Evolutionary conservation across 1,140 invertebrate species (phyloP).

Genomic region (Nasonia giraulti): DNA sequence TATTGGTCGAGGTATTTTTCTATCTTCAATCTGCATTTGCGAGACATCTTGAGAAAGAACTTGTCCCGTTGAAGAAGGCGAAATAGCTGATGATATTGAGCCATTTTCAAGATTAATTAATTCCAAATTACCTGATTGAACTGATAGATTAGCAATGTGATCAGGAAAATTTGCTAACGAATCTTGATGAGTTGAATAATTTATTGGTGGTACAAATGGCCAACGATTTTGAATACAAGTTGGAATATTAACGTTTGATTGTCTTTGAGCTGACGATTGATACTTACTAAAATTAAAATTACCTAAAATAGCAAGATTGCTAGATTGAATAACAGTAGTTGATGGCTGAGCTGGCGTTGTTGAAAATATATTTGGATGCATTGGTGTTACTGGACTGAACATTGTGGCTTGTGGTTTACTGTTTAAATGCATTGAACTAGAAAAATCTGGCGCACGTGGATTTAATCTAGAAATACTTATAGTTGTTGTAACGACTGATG

Average conservation of each 20-base stretch:
- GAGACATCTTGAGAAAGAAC: conserved; percentile 64
- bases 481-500: conserved; percentile 70
- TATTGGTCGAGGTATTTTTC: conserved; percentile 84
- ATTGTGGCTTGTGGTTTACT: conserved; percentile 72
- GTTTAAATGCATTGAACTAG: conserved; percentile 73
- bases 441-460: conserved; percentile 91
- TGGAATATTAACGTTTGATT: conserved; percentile 54
- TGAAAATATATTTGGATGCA: conserved; percentile 69
- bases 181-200: conserved; percentile 67
- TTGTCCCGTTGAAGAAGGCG: conserved; percentile 73
- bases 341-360: conserved; percentile 68
- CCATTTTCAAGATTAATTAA: conserved; percentile 75
- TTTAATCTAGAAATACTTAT: conserved; percentile 86
- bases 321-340: conserved; percentile 73
- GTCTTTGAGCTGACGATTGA: conserved; percentile 50
- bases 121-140: conserved; percentile 70
- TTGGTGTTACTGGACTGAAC: conserved; percentile 65
- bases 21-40: conserved; percentile 77
- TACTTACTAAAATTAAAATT: conserved; percentile 69
- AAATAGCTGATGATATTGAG: conserved; percentile 77
- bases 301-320: conserved; percentile 64
- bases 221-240: conserved; percentile 65
- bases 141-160: conserved; percentile 68
- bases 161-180: conserved; percentile 67
- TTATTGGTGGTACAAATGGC: conserved; percentile 64